Base-by-base conservation (phyloP, 2,113 vertebrate genomes). In the Peucedramus taeniatus region DNA sequence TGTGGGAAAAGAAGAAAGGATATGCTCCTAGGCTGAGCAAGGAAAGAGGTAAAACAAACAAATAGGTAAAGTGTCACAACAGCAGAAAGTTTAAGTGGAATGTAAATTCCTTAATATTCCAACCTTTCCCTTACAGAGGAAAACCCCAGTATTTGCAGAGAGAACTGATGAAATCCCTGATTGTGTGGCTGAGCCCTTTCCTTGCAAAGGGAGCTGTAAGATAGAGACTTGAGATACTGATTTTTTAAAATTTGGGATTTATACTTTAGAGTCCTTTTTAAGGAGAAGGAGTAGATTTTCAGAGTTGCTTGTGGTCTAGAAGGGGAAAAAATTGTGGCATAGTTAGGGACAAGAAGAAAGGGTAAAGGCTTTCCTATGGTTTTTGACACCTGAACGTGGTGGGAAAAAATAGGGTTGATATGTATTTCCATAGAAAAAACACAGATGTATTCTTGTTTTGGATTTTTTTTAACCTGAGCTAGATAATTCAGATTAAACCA, bases 401-500 rank as follows among this genome's bases (percentile, higher is more conserved):
- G 56, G 61, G 76, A 80, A 84, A 66, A 72, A 81, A 78, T 47
- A 64, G 12, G 5, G 1, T 33, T 79, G 69, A 49, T 44, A 21
- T 33, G 17, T 92, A 47, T 89, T 91, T 94, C 61, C 61, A 60
- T 30, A 87, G 80, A 28, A 87, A 59, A 92, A 65, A 75, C 42
- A 27, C n/a, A 70, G 44, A 31, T 60, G 24, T 87, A 49, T 89
- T 89, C 65, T 76, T 91, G n/a, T 69, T 91, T 83, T 84, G 53
- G 40, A 42, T 76, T 94, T 89, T 27, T 76, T 77, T 77, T 87
- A 60, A 42, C 53, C 51, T 91, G 49, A 61, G 26, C 47, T 91
- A 82, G 56, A 71, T 84, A 94, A 89, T 56, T 91, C 89, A 56
- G 44, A 56, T 94, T 71, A 59, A 81, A 93, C 37, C 39, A 83